These are phyloP conservation scores for Hydrolagus colliei DNA, from an alignment of 2,797 vertebrate species.

Conservation along the genomic window DNA sequence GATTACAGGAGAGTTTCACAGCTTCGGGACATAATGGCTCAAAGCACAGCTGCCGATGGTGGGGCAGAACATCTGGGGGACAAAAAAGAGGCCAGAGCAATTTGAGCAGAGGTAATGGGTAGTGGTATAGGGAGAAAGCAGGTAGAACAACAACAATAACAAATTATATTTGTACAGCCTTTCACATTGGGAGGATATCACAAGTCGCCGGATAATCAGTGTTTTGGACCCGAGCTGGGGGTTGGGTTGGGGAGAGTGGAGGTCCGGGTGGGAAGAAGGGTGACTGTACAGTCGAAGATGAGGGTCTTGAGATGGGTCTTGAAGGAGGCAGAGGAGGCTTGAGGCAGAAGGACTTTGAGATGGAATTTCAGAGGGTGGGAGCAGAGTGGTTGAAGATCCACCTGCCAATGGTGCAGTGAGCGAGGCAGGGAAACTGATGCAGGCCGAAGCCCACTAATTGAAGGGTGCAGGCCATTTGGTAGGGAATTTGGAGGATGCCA, in stretches of 20 bases:
- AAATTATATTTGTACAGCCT: background rate
- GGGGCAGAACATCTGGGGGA: too few relatives aligned
- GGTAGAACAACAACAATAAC: background rate
- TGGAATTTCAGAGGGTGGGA: too few relatives aligned
- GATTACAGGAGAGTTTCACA: too few relatives aligned
- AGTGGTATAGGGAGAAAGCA: too few relatives aligned
- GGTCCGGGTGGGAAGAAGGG: background rate
- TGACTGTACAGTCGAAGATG: background rate
- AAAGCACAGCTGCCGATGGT: too few relatives aligned
- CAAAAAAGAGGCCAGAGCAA: too few relatives aligned
- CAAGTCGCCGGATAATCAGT: background rate
- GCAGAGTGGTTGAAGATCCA: background rate
- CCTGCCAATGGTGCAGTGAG: background rate
- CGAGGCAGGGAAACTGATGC: background rate
- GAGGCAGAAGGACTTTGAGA: background rate
- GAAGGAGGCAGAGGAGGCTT: background rate
- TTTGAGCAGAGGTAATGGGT: too few relatives aligned
- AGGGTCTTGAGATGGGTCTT: background rate
- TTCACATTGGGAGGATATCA: background rate
- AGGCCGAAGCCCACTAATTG: too few relatives aligned
- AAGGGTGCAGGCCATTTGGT: too few relatives aligned
- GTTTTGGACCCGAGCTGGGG: background rate
- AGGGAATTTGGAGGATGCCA: too few relatives aligned
- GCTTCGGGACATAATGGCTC: too few relatives aligned
- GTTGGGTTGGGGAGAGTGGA: background rate